Evolutionary conservation across 2,113 vertebrate species (phyloP), one percentile per base, ranked within the genome.

Genomic region (Coreoperca whiteheadi): DNA sequence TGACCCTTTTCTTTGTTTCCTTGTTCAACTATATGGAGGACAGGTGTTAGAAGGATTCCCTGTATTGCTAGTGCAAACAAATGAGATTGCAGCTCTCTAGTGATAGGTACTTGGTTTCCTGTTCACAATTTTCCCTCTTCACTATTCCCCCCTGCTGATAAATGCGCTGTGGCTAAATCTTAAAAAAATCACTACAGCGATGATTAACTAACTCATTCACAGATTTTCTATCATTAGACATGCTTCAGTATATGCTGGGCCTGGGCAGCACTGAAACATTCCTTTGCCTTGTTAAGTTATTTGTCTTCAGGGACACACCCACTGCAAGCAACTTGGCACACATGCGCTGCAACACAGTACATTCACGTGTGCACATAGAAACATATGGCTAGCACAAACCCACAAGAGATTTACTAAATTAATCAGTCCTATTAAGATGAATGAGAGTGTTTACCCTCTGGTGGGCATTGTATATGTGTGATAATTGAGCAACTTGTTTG

Each of bases 401-500:
- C 30, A 30, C 59, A 53, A n/a, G 41, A 69, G 7, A 54, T 77
- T 78, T 66, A 53, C 50, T 60, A 77, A 84, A 86, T 81, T 12
- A 82, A 85, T 74, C n/a, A 82, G 54, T 53, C 70, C 16, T 59
- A 67, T 77, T 48, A 56, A 51, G 68, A 76, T 68, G 59, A 90
- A 70, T 69, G 61, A 59, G 75, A 60, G 39, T 59, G 72, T 82
- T 81, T 76, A 69, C 71, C 30, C 60, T 86, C 41, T 39, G 77
- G 72, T 81, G 70, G 76, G 43, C 23, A 48, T 74, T 63, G 32
- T 69, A 81, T 64, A 76, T 89, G 73, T 74, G 76, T 50, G 57
- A 65, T 89, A 89, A 88, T 88, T 86, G 74, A 87, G 78, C 74
- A 59, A 85, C 86, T 83, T 91, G 77, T 91, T 81, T 86, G 66